phyloP scores from a whole-genome alignment of 2,888 invertebrate genomes.

The Griposia aprilina region DNA sequence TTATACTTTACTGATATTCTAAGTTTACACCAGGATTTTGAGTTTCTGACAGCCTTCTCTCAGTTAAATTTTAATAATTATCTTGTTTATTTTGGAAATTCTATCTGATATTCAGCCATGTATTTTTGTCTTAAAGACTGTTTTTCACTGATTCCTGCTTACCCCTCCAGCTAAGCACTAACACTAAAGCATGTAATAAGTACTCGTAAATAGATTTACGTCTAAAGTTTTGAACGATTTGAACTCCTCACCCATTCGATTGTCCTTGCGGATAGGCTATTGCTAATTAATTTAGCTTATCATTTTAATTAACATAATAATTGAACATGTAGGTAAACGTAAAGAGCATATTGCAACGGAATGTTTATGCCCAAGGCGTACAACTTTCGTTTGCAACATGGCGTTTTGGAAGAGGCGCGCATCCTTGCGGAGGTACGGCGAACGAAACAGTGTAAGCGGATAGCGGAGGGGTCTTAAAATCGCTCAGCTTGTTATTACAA shows the following conservation, averaged over 20 bases:
- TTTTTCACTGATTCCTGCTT: no score
- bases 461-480: not conserved
- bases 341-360: conserved; percentile 35
- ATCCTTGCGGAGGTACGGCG: conserved; percentile 43
- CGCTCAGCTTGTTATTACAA: no score
- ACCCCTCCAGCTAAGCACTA: no score
- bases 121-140: no score
- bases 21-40: no score
- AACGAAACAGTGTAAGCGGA: conserved; percentile 10
- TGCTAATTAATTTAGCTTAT: not conserved
- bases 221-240: not conserved
- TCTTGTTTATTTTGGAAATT: no score
- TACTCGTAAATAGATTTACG: not conserved
- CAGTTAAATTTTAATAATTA: no score
- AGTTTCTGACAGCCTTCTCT: no score
- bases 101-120: no score
- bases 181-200: no score
- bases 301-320: conserved; percentile 17
- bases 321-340: conserved; percentile 4
- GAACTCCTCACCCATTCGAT: not conserved
- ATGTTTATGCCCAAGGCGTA: conserved; percentile 58
- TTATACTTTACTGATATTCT: no score
- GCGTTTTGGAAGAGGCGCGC: conserved; percentile 43
- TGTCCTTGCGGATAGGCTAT: not conserved
- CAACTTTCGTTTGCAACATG: conserved; percentile 62